Conservation (phyloP, 2,113 vertebrate species). For the Hemibates koningsi region DNA sequence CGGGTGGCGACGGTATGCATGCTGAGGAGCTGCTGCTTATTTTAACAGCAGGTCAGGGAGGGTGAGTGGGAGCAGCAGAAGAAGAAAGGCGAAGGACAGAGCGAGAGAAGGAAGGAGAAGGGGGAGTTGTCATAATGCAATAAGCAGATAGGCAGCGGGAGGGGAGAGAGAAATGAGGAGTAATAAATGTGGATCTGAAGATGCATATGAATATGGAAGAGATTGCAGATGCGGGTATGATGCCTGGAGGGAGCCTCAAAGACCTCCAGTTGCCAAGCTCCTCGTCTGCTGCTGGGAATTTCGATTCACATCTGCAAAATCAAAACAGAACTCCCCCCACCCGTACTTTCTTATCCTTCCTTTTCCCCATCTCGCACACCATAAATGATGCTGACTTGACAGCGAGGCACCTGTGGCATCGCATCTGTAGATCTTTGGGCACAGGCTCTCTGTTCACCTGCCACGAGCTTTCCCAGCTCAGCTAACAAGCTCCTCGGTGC, state of each 20-base stretch:
- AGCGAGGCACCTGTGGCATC: slow-evolving; percentile 31
- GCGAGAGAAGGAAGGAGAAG: neutral
- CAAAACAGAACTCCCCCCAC: neutral
- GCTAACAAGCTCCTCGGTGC: slow-evolving; percentile 36
- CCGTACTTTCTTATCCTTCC: neutral
- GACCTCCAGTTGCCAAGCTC: neutral
- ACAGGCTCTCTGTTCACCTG: slow-evolving; percentile 11
- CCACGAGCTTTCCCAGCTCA: slow-evolving; percentile 1
- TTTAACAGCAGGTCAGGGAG: neutral
- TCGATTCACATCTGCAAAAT: slow-evolving; percentile 5
- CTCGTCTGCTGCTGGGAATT: slow-evolving; percentile 1
- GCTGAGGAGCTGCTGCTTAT: slow-evolving; percentile 43
- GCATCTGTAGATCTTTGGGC: slow-evolving; percentile 19
- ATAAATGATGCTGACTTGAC: slow-evolving; percentile 25
- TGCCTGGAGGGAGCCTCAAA: slow-evolving; percentile 2
- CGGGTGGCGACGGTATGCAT: slow-evolving; percentile 17
- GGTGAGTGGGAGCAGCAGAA: neutral
- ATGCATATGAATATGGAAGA: neutral
- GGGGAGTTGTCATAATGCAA: neutral
- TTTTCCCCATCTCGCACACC: neutral
- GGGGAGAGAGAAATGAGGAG: neutral
- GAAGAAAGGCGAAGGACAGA: neutral
- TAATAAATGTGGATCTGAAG: neutral
- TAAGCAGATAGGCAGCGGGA: neutral
- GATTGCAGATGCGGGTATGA: neutral